Base-by-base conservation (phyloP, 2,888 invertebrate genomes). In the Alentia gelatinosa region DNA sequence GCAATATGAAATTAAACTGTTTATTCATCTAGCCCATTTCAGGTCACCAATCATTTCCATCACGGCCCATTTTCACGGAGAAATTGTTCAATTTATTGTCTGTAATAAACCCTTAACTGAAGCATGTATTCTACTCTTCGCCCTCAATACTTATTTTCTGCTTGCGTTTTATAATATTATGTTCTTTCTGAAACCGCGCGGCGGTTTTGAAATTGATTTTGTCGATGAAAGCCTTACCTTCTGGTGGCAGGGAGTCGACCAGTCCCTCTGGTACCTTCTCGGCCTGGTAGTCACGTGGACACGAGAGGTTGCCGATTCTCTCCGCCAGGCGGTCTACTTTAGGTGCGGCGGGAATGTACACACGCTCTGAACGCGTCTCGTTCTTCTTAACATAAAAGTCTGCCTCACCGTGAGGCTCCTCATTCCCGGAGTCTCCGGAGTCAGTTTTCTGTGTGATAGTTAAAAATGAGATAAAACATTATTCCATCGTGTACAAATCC, bases 401-500 rank as follows among this genome's bases (percentile, higher is more conserved):
- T 63, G 97, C 97, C 0, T 94, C 95, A 9, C 93, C 94, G 9
- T 94, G 95, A 4, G 98, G 98, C 95, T 99, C 99, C 95, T 99
- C 99, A 95, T 98, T 99, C 0, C 99, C 99, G 0, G 98, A 98
- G 96, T 99, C 98, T 93, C 98, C 98, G 94, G 98, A 98, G 94
- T 98, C 98, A 5, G 98, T 98, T 96, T 97, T 97, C 97, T 97
- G 94, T 37, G 74, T n/a, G 39, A 37, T 5, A n/a, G 63, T n/a
- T 12, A 12, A 47, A 19, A 47, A 47, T 47, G 47, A 47, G 47
- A n/a, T n/a, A n/a, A n/a, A n/a, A n/a, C n/a, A n/a, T n/a, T n/a
- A n/a, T n/a, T n/a, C n/a, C n/a, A n/a, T n/a, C n/a, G n/a, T n/a
- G n/a, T n/a, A n/a, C n/a, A n/a, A n/a, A n/a, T n/a, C n/a, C n/a